A percentile compares a stretch with the other conserved stretches of the same genome.
phyloP scores from a whole-genome alignment of 2,888 invertebrate species.

The Stenodera caucasica region DNA sequence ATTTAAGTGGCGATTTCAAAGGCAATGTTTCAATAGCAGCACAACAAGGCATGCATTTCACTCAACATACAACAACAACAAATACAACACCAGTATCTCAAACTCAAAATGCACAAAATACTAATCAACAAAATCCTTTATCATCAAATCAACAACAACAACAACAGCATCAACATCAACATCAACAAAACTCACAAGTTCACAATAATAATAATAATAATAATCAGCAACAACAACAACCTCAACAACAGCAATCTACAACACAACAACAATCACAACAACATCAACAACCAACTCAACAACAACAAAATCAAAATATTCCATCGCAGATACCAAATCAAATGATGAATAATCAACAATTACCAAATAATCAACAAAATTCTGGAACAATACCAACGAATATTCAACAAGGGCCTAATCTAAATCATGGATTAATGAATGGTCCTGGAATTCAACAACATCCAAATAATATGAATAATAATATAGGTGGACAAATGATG shows the following conservation, averaged over 20 bases:
- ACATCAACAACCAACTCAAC: conserved; percentile 21
- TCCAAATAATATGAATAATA: conserved; percentile 47
- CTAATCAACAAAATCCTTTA: conserved; percentile 19
- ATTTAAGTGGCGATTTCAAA: conserved; percentile 72
- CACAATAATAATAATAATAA: conserved; percentile 15
- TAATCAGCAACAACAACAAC: conserved; percentile 13
- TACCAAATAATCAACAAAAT: conserved; percentile 24
- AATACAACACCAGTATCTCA: conserved; percentile 16
- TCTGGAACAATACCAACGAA: conserved; percentile 31
- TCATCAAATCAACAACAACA: conserved; percentile 24
- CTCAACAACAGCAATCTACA: conserved; percentile 27
- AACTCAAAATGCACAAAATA: conserved; percentile 13
- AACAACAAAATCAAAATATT: conserved; percentile 18
- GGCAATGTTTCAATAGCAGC: conserved; percentile 80
- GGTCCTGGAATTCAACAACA: conserved; percentile 31
- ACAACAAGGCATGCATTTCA: conserved; percentile 81
- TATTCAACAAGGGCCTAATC: conserved; percentile 22
- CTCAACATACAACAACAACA: conserved; percentile 51
- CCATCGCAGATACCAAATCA: conserved; percentile 27
- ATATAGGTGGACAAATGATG: conserved; percentile 38
- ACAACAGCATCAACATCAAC: conserved; percentile 17
- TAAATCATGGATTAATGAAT: conserved; percentile 30
- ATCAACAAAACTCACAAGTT: conserved; percentile 12
- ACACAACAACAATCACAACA: conserved; percentile 4
- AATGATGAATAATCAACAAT: conserved; percentile 35